A percentile compares a stretch with the other conserved stretches of the same genome.
Evolutionary conservation across 2,113 vertebrate genomes (phyloP).

Genomic region (Prolemur simus): DNA sequence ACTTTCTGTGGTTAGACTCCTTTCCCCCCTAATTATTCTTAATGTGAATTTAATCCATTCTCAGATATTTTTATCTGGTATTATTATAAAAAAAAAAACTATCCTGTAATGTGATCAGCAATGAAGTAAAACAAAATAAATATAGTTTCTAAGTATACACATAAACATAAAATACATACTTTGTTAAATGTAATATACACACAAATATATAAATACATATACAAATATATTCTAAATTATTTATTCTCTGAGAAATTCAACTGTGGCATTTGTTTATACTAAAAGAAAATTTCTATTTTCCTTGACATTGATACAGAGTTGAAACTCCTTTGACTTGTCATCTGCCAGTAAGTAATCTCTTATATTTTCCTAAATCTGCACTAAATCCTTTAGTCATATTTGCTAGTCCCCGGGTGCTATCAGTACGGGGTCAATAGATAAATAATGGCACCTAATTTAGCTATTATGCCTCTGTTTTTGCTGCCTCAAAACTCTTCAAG

Average conservation of each 20-base stretch:
- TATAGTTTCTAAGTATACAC: not conserved
- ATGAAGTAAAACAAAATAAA: slow-evolving; percentile 32
- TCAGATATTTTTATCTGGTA: slow-evolving; percentile 68
- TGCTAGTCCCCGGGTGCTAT: slow-evolving; percentile 13
- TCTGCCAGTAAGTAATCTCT: slow-evolving; percentile 63
- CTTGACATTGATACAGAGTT: slow-evolving; percentile 75
- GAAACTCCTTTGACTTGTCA: slow-evolving; percentile 60
- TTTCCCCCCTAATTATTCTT: slow-evolving; percentile 54
- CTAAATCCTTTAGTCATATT: not conserved
- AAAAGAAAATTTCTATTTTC: slow-evolving; percentile 78
- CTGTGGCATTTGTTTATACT: slow-evolving; percentile 55
- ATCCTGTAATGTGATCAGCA: slow-evolving; percentile 49
- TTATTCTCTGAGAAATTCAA: slow-evolving; percentile 74
- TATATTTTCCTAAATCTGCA: not conserved
- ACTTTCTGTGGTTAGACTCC: slow-evolving; percentile 53
- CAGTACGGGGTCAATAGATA: not conserved
- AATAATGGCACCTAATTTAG: not conserved
- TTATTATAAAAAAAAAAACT: slow-evolving; percentile 57
- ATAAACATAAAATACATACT: not conserved
- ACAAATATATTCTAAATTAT: slow-evolving; percentile 42
- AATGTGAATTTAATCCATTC: slow-evolving; percentile 79
- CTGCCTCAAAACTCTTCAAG: not conserved
- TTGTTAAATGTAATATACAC: not conserved
- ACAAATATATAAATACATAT: not conserved
- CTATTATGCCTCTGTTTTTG: not conserved